Evolutionary conservation across 2,888 invertebrate genomes (phyloP).

Genomic region (Plemyria rubiginata): DNA sequence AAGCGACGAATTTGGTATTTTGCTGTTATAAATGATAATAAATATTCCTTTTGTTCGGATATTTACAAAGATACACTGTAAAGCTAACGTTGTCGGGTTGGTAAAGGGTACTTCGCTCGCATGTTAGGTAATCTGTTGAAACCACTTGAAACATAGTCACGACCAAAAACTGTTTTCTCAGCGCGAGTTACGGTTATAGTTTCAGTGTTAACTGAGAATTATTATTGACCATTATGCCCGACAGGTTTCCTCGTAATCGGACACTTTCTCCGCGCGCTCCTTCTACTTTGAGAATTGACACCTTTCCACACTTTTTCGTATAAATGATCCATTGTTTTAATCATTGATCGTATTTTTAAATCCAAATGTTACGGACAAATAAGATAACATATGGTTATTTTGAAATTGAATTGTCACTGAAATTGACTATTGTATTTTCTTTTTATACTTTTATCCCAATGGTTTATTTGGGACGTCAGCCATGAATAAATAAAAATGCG

Average conservation of each 20-base stretch:
- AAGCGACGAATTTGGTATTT: constrained; percentile 25
- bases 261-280: constrained; percentile 43
- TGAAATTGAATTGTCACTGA: neutral
- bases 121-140: constrained; percentile 41
- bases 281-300: constrained; percentile 37
- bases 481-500: neutral
- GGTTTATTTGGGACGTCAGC: neutral
- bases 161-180: constrained; percentile 48
- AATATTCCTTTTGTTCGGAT: constrained; percentile 28
- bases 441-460: constrained; percentile 1
- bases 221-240: constrained; percentile 44
- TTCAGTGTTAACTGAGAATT: constrained; percentile 45
- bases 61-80: constrained; percentile 18
- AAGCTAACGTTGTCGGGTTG: constrained; percentile 14
- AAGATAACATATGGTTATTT: no score
- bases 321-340: neutral
- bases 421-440: neutral
- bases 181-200: constrained; percentile 45
- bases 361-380: no score
- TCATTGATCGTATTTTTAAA: no score
- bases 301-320: neutral
- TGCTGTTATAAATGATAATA: constrained; percentile 30
- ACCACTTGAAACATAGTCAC: constrained; percentile 46
- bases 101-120: constrained; percentile 17
- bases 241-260: constrained; percentile 42